Evolutionary conservation across 2,113 vertebrate genomes (phyloP).

Genomic region (crab-eating macaque (Macaca fascicularis)): DNA sequence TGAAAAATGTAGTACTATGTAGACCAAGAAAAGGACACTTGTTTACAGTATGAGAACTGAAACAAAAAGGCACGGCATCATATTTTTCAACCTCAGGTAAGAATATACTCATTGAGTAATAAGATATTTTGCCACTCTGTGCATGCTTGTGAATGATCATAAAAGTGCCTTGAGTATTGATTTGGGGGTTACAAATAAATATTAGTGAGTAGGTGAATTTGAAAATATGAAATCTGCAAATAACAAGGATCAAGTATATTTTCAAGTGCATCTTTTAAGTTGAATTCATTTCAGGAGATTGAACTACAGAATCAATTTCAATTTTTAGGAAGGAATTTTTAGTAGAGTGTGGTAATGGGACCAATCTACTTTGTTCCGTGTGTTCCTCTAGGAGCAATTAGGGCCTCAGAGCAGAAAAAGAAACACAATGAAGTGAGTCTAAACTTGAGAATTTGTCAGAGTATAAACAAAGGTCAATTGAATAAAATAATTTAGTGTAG

Average conservation of each 20-base stretch:
- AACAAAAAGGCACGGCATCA: background rate
- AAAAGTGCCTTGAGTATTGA: background rate
- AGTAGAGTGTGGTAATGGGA: background rate
- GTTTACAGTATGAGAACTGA: background rate
- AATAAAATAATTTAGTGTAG: background rate
- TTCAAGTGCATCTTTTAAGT: background rate
- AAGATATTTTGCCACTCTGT: background rate
- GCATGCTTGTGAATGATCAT: background rate
- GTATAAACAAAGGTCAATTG: background rate
- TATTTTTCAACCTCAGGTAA: background rate
- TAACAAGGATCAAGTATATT: background rate
- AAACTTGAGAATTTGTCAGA: background rate
- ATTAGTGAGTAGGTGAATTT: background rate
- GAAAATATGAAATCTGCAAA: background rate
- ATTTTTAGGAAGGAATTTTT: no score
- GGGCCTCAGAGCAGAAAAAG: background rate
- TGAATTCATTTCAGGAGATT: background rate
- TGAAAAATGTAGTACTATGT: background rate
- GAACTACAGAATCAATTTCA: background rate
- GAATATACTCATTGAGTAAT: background rate
- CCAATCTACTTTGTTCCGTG: background rate
- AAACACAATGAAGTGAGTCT: background rate
- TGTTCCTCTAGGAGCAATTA: background rate
- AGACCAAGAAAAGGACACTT: background rate
- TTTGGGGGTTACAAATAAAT: background rate